Evolutionary conservation across 2,797 vertebrate species (phyloP), one percentile per base, ranked within the genome.

Genomic region (Microctenopoma steveboyesi): DNA sequence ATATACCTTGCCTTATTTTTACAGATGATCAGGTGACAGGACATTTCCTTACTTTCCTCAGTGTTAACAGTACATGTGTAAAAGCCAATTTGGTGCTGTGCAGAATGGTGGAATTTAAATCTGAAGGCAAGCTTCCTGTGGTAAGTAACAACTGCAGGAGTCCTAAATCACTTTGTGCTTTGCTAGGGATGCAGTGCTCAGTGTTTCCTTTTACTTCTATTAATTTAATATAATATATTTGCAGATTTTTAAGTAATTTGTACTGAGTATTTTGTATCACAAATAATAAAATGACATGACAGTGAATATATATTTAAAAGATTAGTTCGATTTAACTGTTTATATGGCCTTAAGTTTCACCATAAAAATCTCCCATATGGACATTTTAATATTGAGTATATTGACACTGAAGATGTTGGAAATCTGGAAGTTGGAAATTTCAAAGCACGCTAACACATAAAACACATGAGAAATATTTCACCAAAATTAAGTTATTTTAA

Each of bases 1-100:
- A 53, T 76, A 71, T 85, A 86, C 64, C 56, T 86, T 87, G 87
- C 89, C 89, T 91, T 93, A 87, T 86, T 87, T 74, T 76, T 66
- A 80, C 67, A 78, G 72, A 64, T 74, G 39, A 85, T 85, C 82
- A 89, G 89, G 84, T 89, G 84, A 83, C 40, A 69, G 66, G 76
- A 68, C 22, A 22, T 22, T 22, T 22, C 22, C 22, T 72, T 66
- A 47, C 45, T 28, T 14, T 42, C 59, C 45, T 73, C 6, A 46
- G 58, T 69, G 53, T 74, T 69, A 52, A 68, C 45, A 46, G 45
- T n/a, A 18, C 58, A 74, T 55, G 43, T 58, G 79, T 81, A 64
- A 70, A 86, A 71, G 65, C 58, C 28, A 55, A 72, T 76, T 75
- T 78, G 55, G 65, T 88, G 76, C 82, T 76, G 77, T 78, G 80